Evolutionary conservation across 2,113 vertebrate genomes (phyloP), one percentile per base, ranked within the genome.

Genomic region (Lucifuga dentata): DNA sequence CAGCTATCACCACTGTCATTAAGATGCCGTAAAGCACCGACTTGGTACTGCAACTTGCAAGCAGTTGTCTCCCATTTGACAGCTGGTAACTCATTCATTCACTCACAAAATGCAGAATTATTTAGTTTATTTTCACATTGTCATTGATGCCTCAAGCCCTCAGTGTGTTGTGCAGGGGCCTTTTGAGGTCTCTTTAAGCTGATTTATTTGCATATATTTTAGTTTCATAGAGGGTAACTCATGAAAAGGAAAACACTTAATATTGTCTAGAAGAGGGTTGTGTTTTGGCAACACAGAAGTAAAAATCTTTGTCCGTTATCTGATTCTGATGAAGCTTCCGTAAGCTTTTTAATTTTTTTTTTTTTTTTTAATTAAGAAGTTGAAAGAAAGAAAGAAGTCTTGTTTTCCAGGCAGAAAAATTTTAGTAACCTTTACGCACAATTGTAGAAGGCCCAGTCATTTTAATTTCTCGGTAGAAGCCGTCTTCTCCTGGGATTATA

Each of bases 51-150:
- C 78, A 73, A 79, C 76, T 81, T 73, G 66, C 50, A 70, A 68
- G 76, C 81, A 77, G 72, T 84, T 83, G 77, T 83, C 77, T 74
- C 44, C 46, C 44, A 63, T 81, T 81, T 80, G 81, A 85, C 83
- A 85, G 76, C 75, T 84, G 78, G 74, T 76, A 69, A 51, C 39
- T 3, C 58, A 49, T 77, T 76, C 59, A 78, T 76, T 76, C 50
- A 51, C 44, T 73, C 55, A 75, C 72, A 76, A 67, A 71, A 73
- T 57, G 52, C 50, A 81, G 64, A 80, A 74, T 69, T 44, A 80
- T 75, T 82, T 71, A 0, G 6, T 60, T n/a, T 66, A 56, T 82
- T 82, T 81, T 41, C 60, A 67, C 72, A 62, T 69, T 75, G 73
- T 69, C 60, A 45, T 75, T 24, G 17, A 69, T 19, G 39, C 62